Base-by-base conservation (phyloP, 2,113 vertebrate species). In the Saccopteryx bilineata region DNA sequence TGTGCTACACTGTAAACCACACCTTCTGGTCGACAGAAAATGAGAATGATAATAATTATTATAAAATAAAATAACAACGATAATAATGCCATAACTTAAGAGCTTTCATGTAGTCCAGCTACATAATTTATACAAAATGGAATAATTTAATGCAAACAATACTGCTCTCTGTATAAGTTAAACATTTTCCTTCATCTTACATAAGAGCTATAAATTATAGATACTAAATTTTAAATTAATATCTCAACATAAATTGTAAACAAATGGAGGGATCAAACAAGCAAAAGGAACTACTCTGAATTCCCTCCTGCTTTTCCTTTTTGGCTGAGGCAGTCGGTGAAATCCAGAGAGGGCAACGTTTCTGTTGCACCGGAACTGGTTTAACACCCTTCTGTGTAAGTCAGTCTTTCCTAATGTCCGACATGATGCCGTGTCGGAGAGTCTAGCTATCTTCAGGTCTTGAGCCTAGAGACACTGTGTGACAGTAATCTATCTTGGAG, bases 91-190 rank as follows among this genome's bases (percentile, higher is more conserved):
- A 99, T 99, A 99, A 99, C 99, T 99, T 99, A 99, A 99, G 98
- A 98, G 98, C 96, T 98, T 98, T 87, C 96, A 97, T 99, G 99
- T 99, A 99, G 99, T 99, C 99, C 99, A 99, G 99, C 99, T 99
- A 99, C 99, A 99, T 98, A 99, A 98, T 97, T 98, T 98, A 97
- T 96, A 98, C 98, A 99, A 99, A 98, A 99, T 96, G 98, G 98
- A 99, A 99, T 99, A 99, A 99, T 99, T 99, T 99, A 99, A 99
- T 98, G 98, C 98, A 99, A 99, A 98, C 98, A 99, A 99, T 98
- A 99, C 98, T 99, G 99, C 96, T 98, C 96, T 98, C 96, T 98
- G 94, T 97, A 98, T 98, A 98, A 98, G 81, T 98, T 98, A 98
- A 98, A 98, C 98, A 97, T 98, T 98, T 98, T 98, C 98, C 99